Conservation (phyloP, 1,140 invertebrate genomes). For the Phthorimaea operculella region DNA sequence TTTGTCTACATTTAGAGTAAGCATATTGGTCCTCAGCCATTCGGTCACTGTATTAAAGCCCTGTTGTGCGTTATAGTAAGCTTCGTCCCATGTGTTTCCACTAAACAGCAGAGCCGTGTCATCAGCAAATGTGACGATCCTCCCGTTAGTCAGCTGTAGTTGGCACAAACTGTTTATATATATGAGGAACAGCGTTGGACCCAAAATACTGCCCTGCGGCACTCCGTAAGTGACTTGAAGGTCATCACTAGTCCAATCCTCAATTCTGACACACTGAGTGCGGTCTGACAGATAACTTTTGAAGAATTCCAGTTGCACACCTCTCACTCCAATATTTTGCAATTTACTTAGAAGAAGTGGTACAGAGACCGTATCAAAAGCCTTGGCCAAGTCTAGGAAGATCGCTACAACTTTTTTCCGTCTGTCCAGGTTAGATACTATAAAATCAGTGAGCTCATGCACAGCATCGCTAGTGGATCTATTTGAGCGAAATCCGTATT, state of each 20-base stretch:
- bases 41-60: neutral
- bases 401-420: neutral
- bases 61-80: neutral
- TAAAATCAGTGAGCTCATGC: neutral
- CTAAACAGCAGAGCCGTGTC: neutral
- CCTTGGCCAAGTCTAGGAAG: conserved; percentile 2
- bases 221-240: neutral
- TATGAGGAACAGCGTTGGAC: neutral
- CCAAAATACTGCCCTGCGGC: neutral
- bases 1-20: neutral
- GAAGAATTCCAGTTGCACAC: neutral
- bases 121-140: neutral
- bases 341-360: neutral
- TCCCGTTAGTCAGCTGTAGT: too few relatives aligned
- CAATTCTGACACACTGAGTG: neutral
- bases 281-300: neutral
- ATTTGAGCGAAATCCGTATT: neutral
- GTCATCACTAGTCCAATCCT: neutral
- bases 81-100: neutral
- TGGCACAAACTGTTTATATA: neutral
- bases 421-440: neutral
- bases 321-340: neutral
- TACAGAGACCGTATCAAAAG: conserved; percentile 1
- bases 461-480: conserved; percentile 2
- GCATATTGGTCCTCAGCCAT: neutral